Evolutionary conservation across 2,797 vertebrate genomes (phyloP).

Genomic region (Discoglossus pictus): DNA sequence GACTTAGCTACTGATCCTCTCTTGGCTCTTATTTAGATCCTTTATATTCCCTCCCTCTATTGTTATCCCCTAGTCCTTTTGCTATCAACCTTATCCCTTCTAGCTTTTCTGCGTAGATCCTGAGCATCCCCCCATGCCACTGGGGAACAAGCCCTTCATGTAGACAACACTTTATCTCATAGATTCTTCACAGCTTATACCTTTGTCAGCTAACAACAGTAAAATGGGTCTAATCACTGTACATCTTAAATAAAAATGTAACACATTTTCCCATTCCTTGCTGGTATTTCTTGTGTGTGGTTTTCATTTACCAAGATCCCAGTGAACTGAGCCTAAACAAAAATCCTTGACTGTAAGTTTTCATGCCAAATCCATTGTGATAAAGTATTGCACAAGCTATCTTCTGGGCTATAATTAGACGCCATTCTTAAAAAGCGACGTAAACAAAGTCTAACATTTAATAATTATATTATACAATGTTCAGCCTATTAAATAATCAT

Average conservation of each 20-base stretch:
- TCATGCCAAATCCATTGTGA: too few relatives aligned
- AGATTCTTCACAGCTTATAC: conserved; percentile 10
- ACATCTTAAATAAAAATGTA: not conserved
- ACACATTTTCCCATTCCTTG: too few relatives aligned
- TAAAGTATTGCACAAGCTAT: too few relatives aligned
- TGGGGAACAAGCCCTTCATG: conserved; percentile 32
- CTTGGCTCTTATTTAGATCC: conserved; percentile 26
- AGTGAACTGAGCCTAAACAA: too few relatives aligned
- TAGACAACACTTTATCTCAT: conserved; percentile 4
- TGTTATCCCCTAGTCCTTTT: conserved; percentile 25
- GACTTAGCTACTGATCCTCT: conserved; percentile 34
- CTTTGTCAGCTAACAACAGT: not conserved
- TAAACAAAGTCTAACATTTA: too few relatives aligned
- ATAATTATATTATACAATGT: too few relatives aligned
- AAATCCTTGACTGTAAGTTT: too few relatives aligned
- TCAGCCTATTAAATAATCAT: too few relatives aligned
- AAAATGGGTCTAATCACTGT: not conserved
- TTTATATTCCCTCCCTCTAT: conserved; percentile 18
- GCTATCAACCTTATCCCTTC: conserved; percentile 30
- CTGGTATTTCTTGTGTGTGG: too few relatives aligned
- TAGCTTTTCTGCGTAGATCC: conserved; percentile 20
- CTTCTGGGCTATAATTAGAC: too few relatives aligned
- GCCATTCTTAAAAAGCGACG: too few relatives aligned
- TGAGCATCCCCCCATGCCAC: not conserved
- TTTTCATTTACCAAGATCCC: too few relatives aligned